Evolutionary conservation across 2,797 vertebrate species (phyloP).

Genomic region (Pteronotus mesoamericanus): DNA sequence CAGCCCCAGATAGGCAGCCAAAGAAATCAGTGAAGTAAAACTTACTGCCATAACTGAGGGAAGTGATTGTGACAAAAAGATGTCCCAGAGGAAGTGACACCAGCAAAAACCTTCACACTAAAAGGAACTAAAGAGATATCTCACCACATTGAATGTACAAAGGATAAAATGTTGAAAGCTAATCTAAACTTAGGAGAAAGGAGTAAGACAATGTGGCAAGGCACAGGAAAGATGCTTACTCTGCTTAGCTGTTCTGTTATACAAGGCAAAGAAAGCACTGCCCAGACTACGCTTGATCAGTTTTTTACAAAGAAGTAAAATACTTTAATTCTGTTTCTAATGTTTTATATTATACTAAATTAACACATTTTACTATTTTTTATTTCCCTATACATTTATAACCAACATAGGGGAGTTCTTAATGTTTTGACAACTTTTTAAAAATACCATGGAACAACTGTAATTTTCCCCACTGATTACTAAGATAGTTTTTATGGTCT

Average conservation of each 20-base stretch:
- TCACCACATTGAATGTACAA: not conserved
- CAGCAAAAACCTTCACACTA: not conserved
- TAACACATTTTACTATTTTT: not conserved
- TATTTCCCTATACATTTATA: not conserved
- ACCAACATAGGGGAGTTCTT: not conserved
- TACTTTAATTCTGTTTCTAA: not conserved
- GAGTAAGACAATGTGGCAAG: not conserved
- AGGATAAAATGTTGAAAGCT: not conserved
- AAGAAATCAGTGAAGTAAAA: not conserved
- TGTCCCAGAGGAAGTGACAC: not conserved
- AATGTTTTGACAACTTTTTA: not conserved
- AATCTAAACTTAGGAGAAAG: not conserved
- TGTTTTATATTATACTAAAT: not conserved
- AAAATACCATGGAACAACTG: not conserved
- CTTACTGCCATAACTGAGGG: not conserved
- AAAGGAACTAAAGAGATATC: not conserved
- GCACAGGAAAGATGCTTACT: not conserved
- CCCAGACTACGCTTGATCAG: not conserved
- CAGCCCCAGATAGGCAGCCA: not conserved
- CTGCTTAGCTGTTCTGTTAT: not conserved
- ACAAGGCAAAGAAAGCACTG: not conserved
- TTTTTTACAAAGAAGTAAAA: slow-evolving; percentile 9
- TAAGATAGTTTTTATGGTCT: not conserved
- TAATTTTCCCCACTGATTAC: not conserved
- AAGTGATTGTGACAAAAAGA: not conserved